Conservation (phyloP, 2,888 invertebrate species). For the Digitonthophagus gazella region DNA sequence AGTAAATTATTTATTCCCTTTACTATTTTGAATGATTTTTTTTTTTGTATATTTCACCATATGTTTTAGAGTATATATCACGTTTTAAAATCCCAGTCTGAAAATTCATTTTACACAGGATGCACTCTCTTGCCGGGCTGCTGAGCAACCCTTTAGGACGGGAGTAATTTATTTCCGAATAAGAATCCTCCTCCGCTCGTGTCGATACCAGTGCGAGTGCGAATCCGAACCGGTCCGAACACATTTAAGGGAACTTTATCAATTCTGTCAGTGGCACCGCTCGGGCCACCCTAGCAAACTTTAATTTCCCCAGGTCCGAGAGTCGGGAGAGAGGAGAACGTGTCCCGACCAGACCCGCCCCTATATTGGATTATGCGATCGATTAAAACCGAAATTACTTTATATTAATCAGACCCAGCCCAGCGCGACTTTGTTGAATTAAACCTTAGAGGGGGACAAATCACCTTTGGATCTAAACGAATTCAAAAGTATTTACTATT, state of each 20-base stretch:
- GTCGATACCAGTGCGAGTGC: background rate
- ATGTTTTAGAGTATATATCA: background rate
- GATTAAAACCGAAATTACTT: slow-evolving; percentile 34
- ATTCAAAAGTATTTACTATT: background rate
- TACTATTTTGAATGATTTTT: background rate
- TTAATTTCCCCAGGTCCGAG: slow-evolving; percentile 31
- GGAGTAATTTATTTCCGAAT: slow-evolving; percentile 14
- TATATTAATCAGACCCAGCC: slow-evolving; percentile 32
- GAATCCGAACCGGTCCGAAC: slow-evolving; percentile 9
- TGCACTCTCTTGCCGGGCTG: background rate
- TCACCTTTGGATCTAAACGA: too few relatives aligned
- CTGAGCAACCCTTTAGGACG: background rate
- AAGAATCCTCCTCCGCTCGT: background rate
- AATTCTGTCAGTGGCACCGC: slow-evolving; percentile 32
- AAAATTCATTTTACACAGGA: background rate
- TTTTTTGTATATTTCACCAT: background rate
- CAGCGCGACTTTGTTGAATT: background rate
- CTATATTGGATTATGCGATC: slow-evolving; percentile 33
- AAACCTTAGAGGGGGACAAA: background rate
- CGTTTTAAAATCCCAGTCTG: background rate
- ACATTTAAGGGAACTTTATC: slow-evolving; percentile 32
- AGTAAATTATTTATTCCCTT: background rate
- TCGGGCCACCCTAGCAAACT: slow-evolving; percentile 27
- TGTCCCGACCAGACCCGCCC: slow-evolving; percentile 25
- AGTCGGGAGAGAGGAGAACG: background rate